These are phyloP conservation scores for Propithecus coquereli DNA, from an alignment of 2,113 vertebrate genomes.

Conservation along the genomic window DNA sequence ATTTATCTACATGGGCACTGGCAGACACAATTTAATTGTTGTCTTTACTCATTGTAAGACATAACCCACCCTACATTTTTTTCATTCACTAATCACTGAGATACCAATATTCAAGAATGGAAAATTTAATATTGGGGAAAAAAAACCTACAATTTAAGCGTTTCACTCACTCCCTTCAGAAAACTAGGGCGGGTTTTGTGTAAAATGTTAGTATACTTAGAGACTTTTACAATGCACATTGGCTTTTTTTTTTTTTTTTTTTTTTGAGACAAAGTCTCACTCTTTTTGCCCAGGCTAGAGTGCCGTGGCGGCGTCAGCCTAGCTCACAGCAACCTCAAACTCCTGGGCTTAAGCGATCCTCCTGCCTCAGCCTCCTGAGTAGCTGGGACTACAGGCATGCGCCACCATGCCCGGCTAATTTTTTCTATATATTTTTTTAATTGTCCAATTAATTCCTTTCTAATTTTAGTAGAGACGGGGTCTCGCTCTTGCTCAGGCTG, in stretches of 20 bases:
- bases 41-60: conserved; percentile 84
- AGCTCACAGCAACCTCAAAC: too few species aligned
- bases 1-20: conserved; percentile 88
- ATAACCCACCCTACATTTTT: conserved; percentile 83
- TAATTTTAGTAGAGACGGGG: too few species aligned
- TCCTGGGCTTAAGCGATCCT: too few species aligned
- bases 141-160: conserved; percentile 86
- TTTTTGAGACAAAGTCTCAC: too few species aligned
- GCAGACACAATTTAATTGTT: conserved; percentile 85
- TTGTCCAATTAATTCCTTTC: too few species aligned
- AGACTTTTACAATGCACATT: conserved; percentile 86
- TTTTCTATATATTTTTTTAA: too few species aligned
- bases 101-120: conserved; percentile 88
- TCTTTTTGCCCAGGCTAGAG: too few species aligned
- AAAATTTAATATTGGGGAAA: conserved; percentile 87
- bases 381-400: too few species aligned
- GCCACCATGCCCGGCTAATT: too few species aligned
- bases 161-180: conserved; percentile 74
- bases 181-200: conserved; percentile 88
- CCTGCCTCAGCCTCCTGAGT: too few species aligned
- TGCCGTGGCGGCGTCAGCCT: too few species aligned
- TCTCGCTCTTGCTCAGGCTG: too few species aligned
- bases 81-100: conserved; percentile 89
- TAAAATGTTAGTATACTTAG: conserved; percentile 88
- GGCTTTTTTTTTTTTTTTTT: conserved; percentile 78